These are phyloP conservation scores for Tichodroma muraria DNA, from an alignment of 2,113 vertebrate species.

Conservation along the genomic window DNA sequence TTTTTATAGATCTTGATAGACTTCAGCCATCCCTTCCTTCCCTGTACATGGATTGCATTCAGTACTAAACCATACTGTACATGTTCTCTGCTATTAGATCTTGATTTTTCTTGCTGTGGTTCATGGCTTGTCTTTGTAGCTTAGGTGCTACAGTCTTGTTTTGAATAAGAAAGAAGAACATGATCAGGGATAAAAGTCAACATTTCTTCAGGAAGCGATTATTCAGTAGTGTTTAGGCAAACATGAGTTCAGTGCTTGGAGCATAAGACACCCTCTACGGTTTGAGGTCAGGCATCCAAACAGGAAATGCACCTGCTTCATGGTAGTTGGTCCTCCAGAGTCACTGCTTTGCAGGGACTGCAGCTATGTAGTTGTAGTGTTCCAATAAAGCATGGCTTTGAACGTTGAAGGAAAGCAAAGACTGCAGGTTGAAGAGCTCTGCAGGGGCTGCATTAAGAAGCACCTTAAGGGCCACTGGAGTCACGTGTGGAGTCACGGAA, in stretches of 20 bases:
- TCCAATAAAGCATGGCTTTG: not conserved
- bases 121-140: not conserved
- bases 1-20: not conserved
- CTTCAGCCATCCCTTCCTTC: not conserved
- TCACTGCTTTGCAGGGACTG: not conserved
- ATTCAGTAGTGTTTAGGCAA: not conserved
- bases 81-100: not conserved
- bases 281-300: not conserved
- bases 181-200: not conserved
- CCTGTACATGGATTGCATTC: not conserved
- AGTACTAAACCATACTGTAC: not conserved
- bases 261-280: not conserved
- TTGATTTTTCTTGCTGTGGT: not conserved
- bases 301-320: not conserved
- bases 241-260: not conserved
- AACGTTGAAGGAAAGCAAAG: not conserved
- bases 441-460: not conserved
- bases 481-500: not conserved
- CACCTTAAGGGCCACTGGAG: not conserved
- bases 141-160: not conserved
- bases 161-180: not conserved
- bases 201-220: not conserved
- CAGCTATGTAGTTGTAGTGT: not conserved
- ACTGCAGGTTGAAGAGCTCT: not conserved
- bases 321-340: not conserved